These are phyloP conservation scores for Ennomos quercinarius DNA, from an alignment of 2,888 invertebrate species.

Conservation along the genomic window DNA sequence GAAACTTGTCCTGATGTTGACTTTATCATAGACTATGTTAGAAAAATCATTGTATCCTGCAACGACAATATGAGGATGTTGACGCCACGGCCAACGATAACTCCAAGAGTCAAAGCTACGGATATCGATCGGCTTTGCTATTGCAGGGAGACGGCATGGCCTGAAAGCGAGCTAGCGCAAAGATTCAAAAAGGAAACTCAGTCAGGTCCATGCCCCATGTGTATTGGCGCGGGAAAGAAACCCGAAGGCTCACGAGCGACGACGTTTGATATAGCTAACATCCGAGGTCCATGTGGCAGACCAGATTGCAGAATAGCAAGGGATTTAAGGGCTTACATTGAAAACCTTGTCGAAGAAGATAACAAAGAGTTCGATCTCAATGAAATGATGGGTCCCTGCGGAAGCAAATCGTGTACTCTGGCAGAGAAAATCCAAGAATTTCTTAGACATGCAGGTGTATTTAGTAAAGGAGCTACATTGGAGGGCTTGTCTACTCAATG, in stretches of 20 bases:
- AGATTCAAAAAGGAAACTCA: constrained; percentile 67
- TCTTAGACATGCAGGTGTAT: constrained; percentile 68
- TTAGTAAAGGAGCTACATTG: constrained; percentile 52
- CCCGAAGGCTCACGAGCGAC: constrained; percentile 42
- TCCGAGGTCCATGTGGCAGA: constrained; percentile 77
- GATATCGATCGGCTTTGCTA: constrained; percentile 77
- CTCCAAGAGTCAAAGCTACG: constrained; percentile 72
- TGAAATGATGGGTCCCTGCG: constrained; percentile 75
- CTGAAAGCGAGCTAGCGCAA: constrained; percentile 66
- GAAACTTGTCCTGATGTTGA: constrained; percentile 74
- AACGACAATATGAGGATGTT: constrained; percentile 81
- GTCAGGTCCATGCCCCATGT: constrained; percentile 68
- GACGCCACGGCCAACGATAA: constrained; percentile 72
- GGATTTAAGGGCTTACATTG: constrained; percentile 71
- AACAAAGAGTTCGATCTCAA: constrained; percentile 63
- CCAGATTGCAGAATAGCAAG: constrained; percentile 77
- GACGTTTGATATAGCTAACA: constrained; percentile 72
- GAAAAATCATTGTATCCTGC: constrained; percentile 75
- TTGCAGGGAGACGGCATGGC: constrained; percentile 74
- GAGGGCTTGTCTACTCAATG: constrained; percentile 76
- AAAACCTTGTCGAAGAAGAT: constrained; percentile 73
- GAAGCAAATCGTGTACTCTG: constrained; percentile 71
- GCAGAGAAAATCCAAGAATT: constrained; percentile 73
- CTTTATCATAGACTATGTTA: constrained; percentile 73
- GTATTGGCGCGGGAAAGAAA: constrained; percentile 60